phyloP scores from a whole-genome alignment of 2,797 vertebrate genomes.

The Octomys mimax region DNA sequence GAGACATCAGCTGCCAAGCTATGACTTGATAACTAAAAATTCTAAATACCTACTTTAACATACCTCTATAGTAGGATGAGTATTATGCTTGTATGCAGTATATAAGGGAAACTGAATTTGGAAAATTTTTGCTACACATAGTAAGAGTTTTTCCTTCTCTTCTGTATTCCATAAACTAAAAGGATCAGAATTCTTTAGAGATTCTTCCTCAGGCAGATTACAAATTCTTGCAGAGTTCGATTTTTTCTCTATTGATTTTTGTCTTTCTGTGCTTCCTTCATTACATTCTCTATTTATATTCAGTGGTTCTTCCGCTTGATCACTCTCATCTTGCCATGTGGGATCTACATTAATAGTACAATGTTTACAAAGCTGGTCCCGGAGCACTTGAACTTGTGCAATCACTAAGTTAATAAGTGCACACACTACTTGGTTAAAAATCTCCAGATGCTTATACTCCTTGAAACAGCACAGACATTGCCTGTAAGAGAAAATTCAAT shows the following conservation, averaged over 20 bases:
- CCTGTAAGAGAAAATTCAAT: conserved; percentile 88
- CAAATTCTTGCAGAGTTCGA: conserved; percentile 86
- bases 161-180: conserved; percentile 97
- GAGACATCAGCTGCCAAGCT: conserved; percentile 29
- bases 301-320: conserved; percentile 94
- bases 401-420: conserved; percentile 99
- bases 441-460: conserved; percentile 99
- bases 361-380: conserved; percentile 96
- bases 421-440: conserved; percentile 99
- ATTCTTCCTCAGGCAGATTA: conserved; percentile 88
- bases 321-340: conserved; percentile 91
- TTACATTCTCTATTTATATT: conserved; percentile 96
- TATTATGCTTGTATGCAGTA: conserved; percentile 99
- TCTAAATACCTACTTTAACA: conserved; percentile 68
- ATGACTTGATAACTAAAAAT: conserved; percentile 32
- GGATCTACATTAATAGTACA: conserved; percentile 91
- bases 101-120: conserved; percentile 99
- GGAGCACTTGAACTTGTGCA: conserved; percentile 96
- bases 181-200: conserved; percentile 90
- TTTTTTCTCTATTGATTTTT: conserved; percentile 90
- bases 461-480: conserved; percentile 99
- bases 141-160: conserved; percentile 97
- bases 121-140: conserved; percentile 99
- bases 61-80: conserved; percentile 99
- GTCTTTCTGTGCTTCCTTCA: conserved; percentile 91